Evolutionary conservation across 2,113 vertebrate genomes (phyloP), one percentile per base, ranked within the genome.

Genomic region (Synchiropus splendidus): DNA sequence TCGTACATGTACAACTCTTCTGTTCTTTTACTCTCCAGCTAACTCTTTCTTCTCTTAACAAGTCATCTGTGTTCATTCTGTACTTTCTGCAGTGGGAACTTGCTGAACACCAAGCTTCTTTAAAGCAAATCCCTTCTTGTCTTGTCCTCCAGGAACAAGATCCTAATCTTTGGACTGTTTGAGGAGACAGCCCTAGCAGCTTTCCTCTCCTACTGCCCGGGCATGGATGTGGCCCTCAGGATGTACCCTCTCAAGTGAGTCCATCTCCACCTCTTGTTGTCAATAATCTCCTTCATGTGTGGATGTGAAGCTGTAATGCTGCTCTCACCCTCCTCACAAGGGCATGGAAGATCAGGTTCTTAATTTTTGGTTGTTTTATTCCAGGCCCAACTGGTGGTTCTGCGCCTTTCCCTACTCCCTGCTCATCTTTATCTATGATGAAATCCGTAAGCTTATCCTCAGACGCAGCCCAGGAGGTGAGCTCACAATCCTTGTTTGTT

Each of bases 351-450:
- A 52, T 66, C 49, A 54, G 13, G 36, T 60, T 52, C 54, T 61
- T 32, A 67, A 40, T 18, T 2, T 27, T 13, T 12, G 14, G 12
- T 2, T 36, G 43, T 44, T 6, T 41, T 75, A 63, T 57, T 72
- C 10, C 57, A 88, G 86, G 70, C 83, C 83, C 52, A 86, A 71
- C 74, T 88, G 86, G 86, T 88, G 86, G 86, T 88, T 88, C 81
- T 88, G 86, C 61, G 86, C 86, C 63, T 85, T 88, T 70, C 86
- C 86, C 0, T 88, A 88, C 67, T 85, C 84, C 54, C 83, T 87
- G 48, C 82, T 88, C 47, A 88, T 88, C 81, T 88, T 88, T 74
- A 77, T 88, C 75, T 88, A 88, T 67, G 87, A 88, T 79, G 87
- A 88, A 80, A 85, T 87, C 67, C 78, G 87, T 63, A 88, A 87